A percentile compares a stretch with the other conserved stretches of the same genome.
phyloP scores from a whole-genome alignment of 2,113 vertebrate species.

The Tragelaphus buxtoni region DNA sequence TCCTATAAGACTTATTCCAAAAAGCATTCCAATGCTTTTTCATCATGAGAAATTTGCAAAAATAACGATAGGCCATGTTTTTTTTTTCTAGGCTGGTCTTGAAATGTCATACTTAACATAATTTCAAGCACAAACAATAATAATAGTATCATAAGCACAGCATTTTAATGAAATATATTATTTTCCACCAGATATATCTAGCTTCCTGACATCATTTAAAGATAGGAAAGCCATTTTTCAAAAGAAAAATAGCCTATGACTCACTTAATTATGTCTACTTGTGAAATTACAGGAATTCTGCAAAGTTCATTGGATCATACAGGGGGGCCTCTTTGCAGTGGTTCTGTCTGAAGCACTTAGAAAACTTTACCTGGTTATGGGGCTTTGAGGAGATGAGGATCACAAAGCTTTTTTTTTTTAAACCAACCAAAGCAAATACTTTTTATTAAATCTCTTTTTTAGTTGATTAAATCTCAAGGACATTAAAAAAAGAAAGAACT shows the following conservation, averaged over 20 bases:
- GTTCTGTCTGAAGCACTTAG: neutral
- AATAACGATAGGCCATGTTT: neutral
- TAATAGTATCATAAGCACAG: neutral
- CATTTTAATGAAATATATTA: conserved; percentile 8
- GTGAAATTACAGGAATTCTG: neutral
- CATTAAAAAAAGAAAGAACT: neutral
- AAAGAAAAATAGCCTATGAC: neutral
- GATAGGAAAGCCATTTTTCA: neutral
- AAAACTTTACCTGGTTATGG: neutral
- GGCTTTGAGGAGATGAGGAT: neutral
- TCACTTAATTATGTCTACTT: conserved; percentile 14
- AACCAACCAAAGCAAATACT: neutral
- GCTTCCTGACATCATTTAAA: conserved; percentile 5
- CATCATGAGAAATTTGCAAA: conserved; percentile 40
- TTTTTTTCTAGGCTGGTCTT: neutral
- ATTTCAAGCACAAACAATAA: conserved; percentile 12
- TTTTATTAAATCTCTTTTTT: neutral
- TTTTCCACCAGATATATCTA: neutral
- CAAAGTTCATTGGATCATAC: neutral
- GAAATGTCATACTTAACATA: conserved; percentile 1
- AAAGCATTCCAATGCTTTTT: conserved; percentile 29
- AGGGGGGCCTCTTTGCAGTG: neutral
- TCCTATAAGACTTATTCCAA: neutral
- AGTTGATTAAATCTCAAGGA: neutral
- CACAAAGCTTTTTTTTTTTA: neutral